Percentiles rank a stretch among this genome's conserved stretches.
These are phyloP conservation scores for Alectoris magna DNA, from an alignment of 2,797 vertebrate species.

Conservation along the genomic window DNA sequence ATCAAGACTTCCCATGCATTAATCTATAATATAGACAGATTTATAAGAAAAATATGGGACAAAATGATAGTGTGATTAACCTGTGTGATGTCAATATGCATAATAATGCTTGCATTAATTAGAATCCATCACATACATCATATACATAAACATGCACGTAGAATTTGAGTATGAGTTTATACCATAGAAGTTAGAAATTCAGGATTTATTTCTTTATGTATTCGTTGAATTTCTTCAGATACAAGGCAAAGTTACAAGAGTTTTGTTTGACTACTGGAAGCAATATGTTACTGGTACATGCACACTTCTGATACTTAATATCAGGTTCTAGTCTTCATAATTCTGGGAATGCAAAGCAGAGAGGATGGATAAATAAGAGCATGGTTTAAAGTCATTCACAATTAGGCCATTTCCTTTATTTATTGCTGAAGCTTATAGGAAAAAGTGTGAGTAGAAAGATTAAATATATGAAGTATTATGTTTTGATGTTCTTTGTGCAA, in stretches of 20 bases:
- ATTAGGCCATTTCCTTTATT: neutral
- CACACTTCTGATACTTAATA: neutral
- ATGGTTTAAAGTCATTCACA: neutral
- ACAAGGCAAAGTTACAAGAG: neutral
- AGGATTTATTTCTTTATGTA: neutral
- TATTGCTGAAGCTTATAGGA: neutral
- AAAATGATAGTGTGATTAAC: neutral
- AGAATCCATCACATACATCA: neutral
- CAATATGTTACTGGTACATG: neutral
- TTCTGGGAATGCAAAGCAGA: neutral
- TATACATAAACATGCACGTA: neutral
- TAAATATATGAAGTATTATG: neutral
- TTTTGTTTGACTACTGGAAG: neutral
- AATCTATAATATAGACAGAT: neutral
- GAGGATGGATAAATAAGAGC: neutral
- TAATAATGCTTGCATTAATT: neutral
- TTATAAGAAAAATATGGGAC: neutral
- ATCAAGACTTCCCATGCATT: neutral
- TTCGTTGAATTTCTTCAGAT: neutral
- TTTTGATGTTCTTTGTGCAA: neutral
- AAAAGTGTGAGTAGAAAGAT: neutral
- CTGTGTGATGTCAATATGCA: neutral
- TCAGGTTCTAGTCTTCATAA: neutral
- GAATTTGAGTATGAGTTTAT: neutral
- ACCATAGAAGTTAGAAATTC: neutral